Base-by-base conservation (phyloP, 2,797 vertebrate genomes). In the Calcarius lapponicus region DNA sequence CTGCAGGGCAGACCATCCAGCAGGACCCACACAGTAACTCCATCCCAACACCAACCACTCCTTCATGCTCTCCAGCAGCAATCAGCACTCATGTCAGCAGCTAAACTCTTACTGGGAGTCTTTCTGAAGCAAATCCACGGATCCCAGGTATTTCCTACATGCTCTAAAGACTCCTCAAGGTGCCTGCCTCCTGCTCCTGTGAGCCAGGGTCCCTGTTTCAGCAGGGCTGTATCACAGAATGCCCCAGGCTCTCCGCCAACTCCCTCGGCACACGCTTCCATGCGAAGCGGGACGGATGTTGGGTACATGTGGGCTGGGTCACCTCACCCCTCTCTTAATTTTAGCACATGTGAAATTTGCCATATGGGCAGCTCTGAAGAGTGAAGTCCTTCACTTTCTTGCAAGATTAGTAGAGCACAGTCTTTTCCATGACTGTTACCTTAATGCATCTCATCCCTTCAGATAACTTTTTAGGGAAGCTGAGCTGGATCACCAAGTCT, bases 281-380 rank as follows among this genome's bases (percentile, higher is more conserved):
- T 7, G 36, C 40, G 13, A 71, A 84, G 62, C 14, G 2, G 78
- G 71, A 47, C 0, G 24, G 90, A 92, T 56, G 67, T 80, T 94
- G 76, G 15, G 73, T 61, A 69, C 51, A 53, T 8, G 64, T 92
- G 65, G 88, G 86, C 28, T 95, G 88, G 47, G 75, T 87, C 83
- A 89, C 20, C 48, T 86, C 91, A 96, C 58, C 48, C 56, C 50
- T 82, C 70, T 92, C 61, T 90, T 92, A 87, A 93, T 94, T 96
- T 93, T 88, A 93, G 87, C 12, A 5, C 80, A 92, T 88, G 70
- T 86, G 92, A 95, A 92, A 90, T 74, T 54, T 93, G 73, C 91
- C 89, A 88, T 92, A 90, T 76, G 85, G 87, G 36, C 76, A 91
- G 62, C 58, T 88, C 70, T 70, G 61, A 92, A 91, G 75, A 89